Conservation (phyloP, 2,113 vertebrate genomes). For the Seriola dumerili region DNA sequence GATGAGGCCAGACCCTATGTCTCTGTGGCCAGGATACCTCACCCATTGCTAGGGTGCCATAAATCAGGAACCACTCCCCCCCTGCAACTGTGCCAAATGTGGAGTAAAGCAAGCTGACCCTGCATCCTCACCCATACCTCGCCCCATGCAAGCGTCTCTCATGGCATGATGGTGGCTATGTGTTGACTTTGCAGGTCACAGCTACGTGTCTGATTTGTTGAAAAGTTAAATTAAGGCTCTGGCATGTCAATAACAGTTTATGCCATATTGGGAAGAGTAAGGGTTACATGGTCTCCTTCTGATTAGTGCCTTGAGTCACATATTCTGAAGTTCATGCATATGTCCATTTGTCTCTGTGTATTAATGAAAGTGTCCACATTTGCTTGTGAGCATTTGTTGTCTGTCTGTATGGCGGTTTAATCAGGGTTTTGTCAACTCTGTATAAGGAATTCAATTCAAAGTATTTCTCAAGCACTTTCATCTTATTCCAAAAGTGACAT, state of each 20-base stretch:
- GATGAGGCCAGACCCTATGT: slow-evolving; percentile 45
- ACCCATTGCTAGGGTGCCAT: slow-evolving; percentile 45
- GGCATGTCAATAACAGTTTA: slow-evolving; percentile 62
- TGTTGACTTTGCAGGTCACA: slow-evolving; percentile 55
- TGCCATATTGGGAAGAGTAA: slow-evolving; percentile 50
- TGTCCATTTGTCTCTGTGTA: neutral
- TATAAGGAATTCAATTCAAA: neutral
- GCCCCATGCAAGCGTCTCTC: slow-evolving; percentile 28
- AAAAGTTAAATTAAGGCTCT: slow-evolving; percentile 73
- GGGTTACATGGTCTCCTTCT: neutral
- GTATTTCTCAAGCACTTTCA: neutral
- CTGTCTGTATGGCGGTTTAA: neutral
- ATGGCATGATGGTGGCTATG: slow-evolving; percentile 43
- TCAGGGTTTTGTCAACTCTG: neutral
- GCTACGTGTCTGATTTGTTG: slow-evolving; percentile 65
- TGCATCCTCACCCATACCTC: slow-evolving; percentile 38
- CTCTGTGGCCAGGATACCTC: slow-evolving; percentile 48
- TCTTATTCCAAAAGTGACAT: neutral
- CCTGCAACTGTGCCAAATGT: slow-evolving; percentile 73
- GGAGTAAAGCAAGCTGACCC: slow-evolving; percentile 64
- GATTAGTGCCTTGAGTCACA: slow-evolving; percentile 1
- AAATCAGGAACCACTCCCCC: slow-evolving; percentile 69
- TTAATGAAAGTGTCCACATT: neutral
- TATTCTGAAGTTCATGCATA: neutral
- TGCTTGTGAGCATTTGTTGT: neutral